Percentiles rank a stretch among this genome's conserved stretches.
Evolutionary conservation across 2,113 vertebrate genomes (phyloP).

Genomic region (Marmota flaviventris): DNA sequence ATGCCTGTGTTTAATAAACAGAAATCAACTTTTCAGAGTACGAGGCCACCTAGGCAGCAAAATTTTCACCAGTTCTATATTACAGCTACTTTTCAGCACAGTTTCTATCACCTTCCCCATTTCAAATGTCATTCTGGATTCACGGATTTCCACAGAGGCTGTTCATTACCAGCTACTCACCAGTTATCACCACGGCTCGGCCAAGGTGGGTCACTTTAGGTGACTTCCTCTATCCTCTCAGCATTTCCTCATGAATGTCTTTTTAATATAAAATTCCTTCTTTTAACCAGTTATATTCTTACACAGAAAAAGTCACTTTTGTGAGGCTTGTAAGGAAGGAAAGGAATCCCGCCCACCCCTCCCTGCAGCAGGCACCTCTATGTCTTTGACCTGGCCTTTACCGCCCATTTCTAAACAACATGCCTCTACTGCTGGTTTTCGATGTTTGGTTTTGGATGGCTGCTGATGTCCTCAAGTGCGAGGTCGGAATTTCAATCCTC

Average conservation of each 20-base stretch:
- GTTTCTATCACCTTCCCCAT: background rate
- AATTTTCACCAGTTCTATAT: rapidly evolving
- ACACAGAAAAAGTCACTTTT: background rate
- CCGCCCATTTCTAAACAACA: background rate
- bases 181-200: background rate
- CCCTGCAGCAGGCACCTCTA: background rate
- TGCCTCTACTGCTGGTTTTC: background rate
- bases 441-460: background rate
- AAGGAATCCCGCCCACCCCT: rapidly evolving
- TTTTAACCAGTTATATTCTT: background rate
- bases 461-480: background rate
- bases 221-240: background rate
- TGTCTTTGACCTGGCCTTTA: no score
- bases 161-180: background rate
- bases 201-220: no score
- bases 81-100: background rate
- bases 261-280: background rate
- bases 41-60: rapidly evolving
- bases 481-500: background rate
- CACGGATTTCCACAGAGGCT: background rate
- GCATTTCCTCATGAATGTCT: background rate
- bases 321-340: background rate
- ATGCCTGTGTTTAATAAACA: background rate
- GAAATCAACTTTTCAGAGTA: background rate
- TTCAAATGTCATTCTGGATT: background rate